A percentile compares a stretch with the other conserved stretches of the same genome.
phyloP scores from a whole-genome alignment of 2,797 vertebrate species.

The Chrysocyon brachyurus region DNA sequence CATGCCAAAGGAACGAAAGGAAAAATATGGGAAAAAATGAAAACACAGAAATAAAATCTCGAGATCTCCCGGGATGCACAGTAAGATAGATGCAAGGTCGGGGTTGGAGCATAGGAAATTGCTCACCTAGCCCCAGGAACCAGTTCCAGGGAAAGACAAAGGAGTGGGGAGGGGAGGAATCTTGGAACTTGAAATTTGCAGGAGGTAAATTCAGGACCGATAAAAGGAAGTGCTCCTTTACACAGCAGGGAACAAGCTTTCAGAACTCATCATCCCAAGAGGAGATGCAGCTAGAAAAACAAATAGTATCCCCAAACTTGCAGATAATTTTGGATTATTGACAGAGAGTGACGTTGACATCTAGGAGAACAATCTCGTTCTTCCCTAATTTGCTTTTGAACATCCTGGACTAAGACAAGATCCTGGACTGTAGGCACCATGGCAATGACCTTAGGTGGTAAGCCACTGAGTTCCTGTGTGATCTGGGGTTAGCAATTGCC shows the following conservation, averaged over 20 bases:
- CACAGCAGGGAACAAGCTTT: conserved; percentile 31
- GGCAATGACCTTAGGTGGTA: not conserved
- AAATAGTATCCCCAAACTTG: not conserved
- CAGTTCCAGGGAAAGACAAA: not conserved
- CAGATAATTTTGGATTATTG: not conserved
- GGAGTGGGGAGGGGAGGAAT: not conserved
- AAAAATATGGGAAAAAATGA: conserved; percentile 18
- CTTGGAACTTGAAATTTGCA: conserved; percentile 7
- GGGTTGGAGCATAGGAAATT: not conserved
- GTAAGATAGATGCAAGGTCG: not conserved
- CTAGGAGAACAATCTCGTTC: not conserved
- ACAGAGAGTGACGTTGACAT: not conserved
- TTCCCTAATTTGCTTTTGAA: not conserved
- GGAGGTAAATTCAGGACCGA: conserved; percentile 65
- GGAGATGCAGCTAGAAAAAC: conserved; percentile 21
- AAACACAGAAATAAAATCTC: not conserved
- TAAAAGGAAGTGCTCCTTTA: conserved; percentile 59
- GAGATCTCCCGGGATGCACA: not conserved
- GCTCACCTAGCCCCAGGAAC: not conserved
- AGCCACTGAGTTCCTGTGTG: not conserved
- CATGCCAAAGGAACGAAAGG: conserved; percentile 48
- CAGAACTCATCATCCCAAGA: conserved; percentile 55
- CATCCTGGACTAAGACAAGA: not conserved
- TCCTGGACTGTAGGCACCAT: not conserved
- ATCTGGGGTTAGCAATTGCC: conserved; percentile 40